Evolutionary conservation across 1,140 invertebrate species (phyloP).

Genomic region (Diabrotica undecimpunctata): DNA sequence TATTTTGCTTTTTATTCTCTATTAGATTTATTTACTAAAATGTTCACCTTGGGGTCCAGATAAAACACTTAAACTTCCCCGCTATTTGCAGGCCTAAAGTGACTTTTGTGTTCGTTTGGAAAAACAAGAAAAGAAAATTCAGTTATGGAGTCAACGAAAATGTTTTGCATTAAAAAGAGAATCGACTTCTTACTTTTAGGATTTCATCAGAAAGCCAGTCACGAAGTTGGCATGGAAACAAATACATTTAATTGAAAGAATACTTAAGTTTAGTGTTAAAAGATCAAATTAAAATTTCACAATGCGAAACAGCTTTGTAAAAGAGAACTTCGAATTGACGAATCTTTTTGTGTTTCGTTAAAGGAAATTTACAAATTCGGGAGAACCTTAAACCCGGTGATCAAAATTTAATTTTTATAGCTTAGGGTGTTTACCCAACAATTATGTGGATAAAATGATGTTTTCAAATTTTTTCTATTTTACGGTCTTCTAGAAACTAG

Average conservation of each 20-base stretch:
- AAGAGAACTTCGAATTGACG: neutral
- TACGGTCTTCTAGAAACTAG: too few relatives aligned
- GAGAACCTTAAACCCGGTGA: too few relatives aligned
- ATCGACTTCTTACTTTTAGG: neutral
- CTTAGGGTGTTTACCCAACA: too few relatives aligned
- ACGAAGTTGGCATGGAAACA: neutral
- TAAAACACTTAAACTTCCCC: neutral
- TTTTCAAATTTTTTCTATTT: too few relatives aligned
- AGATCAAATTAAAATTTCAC: neutral
- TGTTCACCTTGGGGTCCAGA: neutral
- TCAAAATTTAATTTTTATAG: too few relatives aligned
- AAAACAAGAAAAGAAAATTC: neutral
- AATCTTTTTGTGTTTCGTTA: neutral
- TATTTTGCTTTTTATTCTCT: too few relatives aligned
- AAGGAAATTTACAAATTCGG: too few relatives aligned
- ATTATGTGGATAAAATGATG: too few relatives aligned
- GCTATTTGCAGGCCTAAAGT: neutral
- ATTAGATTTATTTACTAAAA: neutral
- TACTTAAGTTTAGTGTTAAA: neutral
- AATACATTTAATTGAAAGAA: slow-evolving; percentile 1
- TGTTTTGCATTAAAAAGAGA: slow-evolving; percentile 2
- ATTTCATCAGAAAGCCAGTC: neutral
- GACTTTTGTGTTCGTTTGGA: neutral
- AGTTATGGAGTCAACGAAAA: neutral
- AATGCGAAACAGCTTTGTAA: neutral